phyloP scores from a whole-genome alignment of 2,113 vertebrate genomes.

The Callaeas wilsoni region DNA sequence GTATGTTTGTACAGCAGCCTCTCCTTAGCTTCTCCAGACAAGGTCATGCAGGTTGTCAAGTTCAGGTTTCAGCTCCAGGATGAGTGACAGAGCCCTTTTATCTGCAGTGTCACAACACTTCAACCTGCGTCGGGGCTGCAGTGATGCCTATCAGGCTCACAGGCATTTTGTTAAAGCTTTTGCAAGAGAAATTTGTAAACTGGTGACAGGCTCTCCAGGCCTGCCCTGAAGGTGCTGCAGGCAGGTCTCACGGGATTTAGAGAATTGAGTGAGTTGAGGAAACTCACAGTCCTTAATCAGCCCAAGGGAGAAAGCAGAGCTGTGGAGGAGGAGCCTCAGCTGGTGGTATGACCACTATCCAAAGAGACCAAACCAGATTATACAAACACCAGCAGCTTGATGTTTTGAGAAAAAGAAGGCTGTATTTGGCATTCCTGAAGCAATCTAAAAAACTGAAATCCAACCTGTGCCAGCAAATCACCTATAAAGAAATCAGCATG shows the following conservation, averaged over 20 bases:
- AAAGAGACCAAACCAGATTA: background rate
- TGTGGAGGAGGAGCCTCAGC: rapidly evolving
- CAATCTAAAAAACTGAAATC: background rate
- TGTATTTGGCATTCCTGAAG: background rate
- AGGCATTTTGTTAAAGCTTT: background rate
- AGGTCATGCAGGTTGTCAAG: background rate
- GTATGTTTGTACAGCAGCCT: background rate
- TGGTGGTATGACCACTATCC: background rate
- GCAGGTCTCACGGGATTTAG: background rate
- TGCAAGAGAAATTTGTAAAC: background rate
- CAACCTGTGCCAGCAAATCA: background rate
- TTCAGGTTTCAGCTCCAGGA: background rate
- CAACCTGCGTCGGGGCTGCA: background rate
- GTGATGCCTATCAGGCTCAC: background rate
- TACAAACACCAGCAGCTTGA: background rate
- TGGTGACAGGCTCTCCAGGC: background rate
- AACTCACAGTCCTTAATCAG: background rate
- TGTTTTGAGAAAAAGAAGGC: background rate
- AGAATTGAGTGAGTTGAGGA: background rate
- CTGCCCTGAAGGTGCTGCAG: background rate
- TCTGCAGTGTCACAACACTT: background rate
- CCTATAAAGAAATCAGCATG: background rate
- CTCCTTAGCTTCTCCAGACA: background rate
- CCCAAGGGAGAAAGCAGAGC: background rate
- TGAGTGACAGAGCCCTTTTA: background rate